Base-by-base conservation (phyloP, 2,113 vertebrate genomes). In the Solea solea region DNA sequence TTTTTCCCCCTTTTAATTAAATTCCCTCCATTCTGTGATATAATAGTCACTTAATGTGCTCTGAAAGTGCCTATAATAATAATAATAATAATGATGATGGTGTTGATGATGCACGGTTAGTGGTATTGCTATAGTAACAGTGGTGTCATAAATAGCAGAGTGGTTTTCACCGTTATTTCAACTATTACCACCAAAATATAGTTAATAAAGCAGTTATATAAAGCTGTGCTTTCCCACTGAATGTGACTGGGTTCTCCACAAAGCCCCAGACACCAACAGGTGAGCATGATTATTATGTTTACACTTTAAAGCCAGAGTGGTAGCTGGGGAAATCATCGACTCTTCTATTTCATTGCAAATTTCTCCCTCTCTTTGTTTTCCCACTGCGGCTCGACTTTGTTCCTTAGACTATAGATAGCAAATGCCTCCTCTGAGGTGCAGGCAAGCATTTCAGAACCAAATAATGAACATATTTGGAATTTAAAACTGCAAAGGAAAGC, bases 241-340 rank as follows among this genome's bases (percentile, higher is more conserved):
- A 28, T 58, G 69, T 71, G 80, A 79, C 65, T 53, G 76, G 61
- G 48, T 62, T 62, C 50, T 60, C 48, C 14, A 41, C 34, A 48
- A 80, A 81, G 60, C 74, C 56, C 84, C 62, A 56, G 69, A 80
- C 61, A 53, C 72, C 81, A 71, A 78, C 67, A 89, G 85, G 77
- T 89, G 83, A 81, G 76, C 69, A 54, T 76, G 64, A 87, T 90
- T 89, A 91, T 91, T 88, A 86, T 90, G 89, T 90, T 92, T 91
- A 92, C 87, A 85, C 80, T 84, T 85, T 84, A 85, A 88, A 88
- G 67, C 76, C 65, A 46, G 69, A 85, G 80, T 53, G 65, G 70
- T 69, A 67, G 76, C 91, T 59, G 69, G 88, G 88, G 90, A 93
- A 92, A 92, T 93, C 83, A 90, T 86, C 70, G 52, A 48, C 63